phyloP scores from a whole-genome alignment of 2,113 vertebrate genomes.

The Tautogolabrus adspersus region DNA sequence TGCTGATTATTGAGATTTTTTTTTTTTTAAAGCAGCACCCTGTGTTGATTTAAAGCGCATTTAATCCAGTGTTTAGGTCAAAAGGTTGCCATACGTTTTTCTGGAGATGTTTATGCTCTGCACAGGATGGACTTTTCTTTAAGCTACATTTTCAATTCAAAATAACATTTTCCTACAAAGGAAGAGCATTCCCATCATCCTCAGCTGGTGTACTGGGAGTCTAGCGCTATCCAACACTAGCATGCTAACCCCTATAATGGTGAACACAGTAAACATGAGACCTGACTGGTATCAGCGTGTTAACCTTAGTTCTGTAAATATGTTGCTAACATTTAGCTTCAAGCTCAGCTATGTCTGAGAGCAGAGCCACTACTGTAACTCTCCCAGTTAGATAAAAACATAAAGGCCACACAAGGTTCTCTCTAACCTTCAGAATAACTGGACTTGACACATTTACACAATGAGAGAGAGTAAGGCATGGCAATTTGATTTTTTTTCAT shows the following conservation, averaged over 20 bases:
- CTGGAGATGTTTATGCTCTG: no score
- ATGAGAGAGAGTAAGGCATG: neutral
- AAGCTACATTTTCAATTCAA: no score
- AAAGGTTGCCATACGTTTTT: no score
- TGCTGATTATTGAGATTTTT: neutral
- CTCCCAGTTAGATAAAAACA: neutral
- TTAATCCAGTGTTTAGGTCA: no score
- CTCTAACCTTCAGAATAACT: neutral
- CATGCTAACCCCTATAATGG: no score
- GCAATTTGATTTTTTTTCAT: no score
- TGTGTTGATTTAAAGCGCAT: no score
- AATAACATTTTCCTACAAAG: neutral
- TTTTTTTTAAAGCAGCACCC: no score
- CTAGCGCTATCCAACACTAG: neutral
- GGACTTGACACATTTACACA: neutral
- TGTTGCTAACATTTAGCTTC: neutral
- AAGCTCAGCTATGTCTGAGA: neutral
- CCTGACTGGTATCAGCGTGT: neutral
- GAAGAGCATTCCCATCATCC: neutral
- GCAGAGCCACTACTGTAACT: neutral
- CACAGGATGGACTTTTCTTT: no score
- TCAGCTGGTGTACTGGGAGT: no score
- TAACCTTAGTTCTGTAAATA: neutral
- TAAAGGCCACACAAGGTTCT: neutral
- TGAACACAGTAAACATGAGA: no score